Base-by-base conservation (phyloP, 2,113 vertebrate species). In the Caloenas nicobarica region DNA sequence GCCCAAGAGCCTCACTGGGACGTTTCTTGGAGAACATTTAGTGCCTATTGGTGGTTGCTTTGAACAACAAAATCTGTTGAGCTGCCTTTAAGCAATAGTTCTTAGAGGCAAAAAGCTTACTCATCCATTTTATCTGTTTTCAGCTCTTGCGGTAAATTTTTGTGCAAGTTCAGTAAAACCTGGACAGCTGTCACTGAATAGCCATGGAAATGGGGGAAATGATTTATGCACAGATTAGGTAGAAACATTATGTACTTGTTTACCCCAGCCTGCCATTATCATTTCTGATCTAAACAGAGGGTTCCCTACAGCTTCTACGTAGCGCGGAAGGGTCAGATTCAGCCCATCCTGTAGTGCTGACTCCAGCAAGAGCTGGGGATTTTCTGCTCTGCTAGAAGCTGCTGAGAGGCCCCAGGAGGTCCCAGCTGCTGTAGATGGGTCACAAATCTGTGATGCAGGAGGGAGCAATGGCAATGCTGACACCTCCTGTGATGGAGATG, bases 1-100 rank as follows among this genome's bases (percentile, higher is more conserved):
- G 17, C 21, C n/a, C 31, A 6, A 54, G 25, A 53, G 60, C 16
- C 1, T 0, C 5, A 17, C 58, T 8, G 8, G 21, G n/a, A 11
- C 1, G 1, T 62, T 83, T 66, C 48, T 60, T 23, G 15, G 16
- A 74, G 23, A 73, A 82, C 19, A 21, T 19, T 33, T 5, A 56
- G 34, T n/a, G 16, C 4, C 7, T 38, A 6, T 13, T 4, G 10
- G 36, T 25, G 40, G 48, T 29, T 64, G 50, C 42, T 68, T 33
- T 50, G n/a, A 44, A 16, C 33, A 57, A 7, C 42, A 74, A 3
- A 25, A 53, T 5, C 68, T 24, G 2, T 1, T 42, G 29, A 9
- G 7, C 40, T 57, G 34, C 57, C 46, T 84, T 40, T 3, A 22
- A 18, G 31, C 23, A 56, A 18, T 6, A 12, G 12, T 34, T 58